Conservation (phyloP, 2,113 vertebrate genomes). For the Leucopternis melanops region DNA sequence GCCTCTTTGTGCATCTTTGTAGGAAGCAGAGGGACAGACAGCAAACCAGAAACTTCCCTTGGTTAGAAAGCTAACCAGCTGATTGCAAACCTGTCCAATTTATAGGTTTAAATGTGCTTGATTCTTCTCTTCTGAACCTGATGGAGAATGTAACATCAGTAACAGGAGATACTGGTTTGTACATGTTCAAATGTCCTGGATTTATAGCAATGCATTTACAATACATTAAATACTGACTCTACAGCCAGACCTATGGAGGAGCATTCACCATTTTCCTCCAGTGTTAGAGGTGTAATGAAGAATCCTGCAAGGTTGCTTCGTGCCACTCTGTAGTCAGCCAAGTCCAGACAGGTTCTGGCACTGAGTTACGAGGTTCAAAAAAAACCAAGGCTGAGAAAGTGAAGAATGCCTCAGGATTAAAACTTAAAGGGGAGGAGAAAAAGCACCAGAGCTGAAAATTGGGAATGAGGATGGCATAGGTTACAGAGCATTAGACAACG, state of each 20-base stretch:
- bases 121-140: background rate
- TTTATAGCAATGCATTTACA: slow-evolving; percentile 14
- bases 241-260: background rate
- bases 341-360: background rate
- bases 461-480: background rate
- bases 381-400: background rate
- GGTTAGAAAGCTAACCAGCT: background rate
- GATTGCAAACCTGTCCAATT: background rate
- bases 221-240: background rate
- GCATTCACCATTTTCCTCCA: background rate
- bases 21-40: background rate
- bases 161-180: background rate
- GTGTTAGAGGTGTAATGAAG: background rate
- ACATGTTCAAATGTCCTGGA: background rate
- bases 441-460: background rate
- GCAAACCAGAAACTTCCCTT: background rate
- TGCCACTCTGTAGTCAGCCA: background rate
- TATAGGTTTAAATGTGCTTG: background rate
- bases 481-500: background rate
- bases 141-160: background rate
- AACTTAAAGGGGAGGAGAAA: background rate
- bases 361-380: background rate
- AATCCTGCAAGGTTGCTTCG: background rate
- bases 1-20: background rate
- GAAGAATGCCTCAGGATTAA: background rate